Conservation (phyloP, 2,113 vertebrate genomes). For the Takifugu flavidus region DNA sequence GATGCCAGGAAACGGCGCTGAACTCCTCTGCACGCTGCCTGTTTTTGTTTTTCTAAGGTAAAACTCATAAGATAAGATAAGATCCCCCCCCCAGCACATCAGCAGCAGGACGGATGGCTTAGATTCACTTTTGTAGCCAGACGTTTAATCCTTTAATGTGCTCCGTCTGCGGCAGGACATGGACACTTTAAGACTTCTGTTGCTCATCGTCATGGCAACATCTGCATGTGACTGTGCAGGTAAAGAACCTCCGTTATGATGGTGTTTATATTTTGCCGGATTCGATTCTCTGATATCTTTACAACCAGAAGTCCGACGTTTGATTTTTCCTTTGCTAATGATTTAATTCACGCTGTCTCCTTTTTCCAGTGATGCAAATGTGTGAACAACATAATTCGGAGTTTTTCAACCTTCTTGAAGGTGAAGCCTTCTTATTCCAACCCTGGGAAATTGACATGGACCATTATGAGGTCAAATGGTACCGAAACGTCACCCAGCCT, state of each 20-base stretch:
- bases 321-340: too few relatives aligned
- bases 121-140: not conserved
- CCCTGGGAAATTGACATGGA: fast-evolving
- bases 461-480: constrained; percentile 1
- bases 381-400: fast-evolving
- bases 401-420: fast-evolving
- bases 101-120: not conserved
- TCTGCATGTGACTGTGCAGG: constrained; percentile 21
- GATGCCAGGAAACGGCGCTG: too few relatives aligned
- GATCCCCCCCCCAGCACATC: too few relatives aligned
- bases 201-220: constrained; percentile 8
- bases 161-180: constrained; percentile 32
- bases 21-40: too few relatives aligned
- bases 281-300: too few relatives aligned
- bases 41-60: too few relatives aligned
- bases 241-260: not conserved
- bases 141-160: not conserved
- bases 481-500: not conserved
- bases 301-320: too few relatives aligned
- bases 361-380: fast-evolving
- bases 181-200: constrained; percentile 9
- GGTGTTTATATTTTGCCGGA: too few relatives aligned
- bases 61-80: too few relatives aligned
- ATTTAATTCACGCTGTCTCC: not conserved
- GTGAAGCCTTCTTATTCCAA: constrained; percentile 28